These are phyloP conservation scores for Coccyzus lansbergi DNA, from an alignment of 2,797 vertebrate genomes.

Conservation along the genomic window DNA sequence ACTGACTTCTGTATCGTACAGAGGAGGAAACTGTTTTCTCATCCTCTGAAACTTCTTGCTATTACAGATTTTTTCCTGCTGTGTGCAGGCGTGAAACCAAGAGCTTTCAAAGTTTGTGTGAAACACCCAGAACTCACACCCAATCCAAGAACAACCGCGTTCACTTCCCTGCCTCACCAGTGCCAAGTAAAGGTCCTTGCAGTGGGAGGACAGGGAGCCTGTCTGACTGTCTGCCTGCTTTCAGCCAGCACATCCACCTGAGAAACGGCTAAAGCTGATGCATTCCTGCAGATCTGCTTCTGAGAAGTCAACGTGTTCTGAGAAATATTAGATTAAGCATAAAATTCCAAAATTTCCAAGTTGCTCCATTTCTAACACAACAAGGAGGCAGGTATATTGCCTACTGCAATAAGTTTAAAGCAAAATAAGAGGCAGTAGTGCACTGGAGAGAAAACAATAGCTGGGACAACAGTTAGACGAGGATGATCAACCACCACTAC, in stretches of 20 bases:
- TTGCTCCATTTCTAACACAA: not conserved
- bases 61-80: not conserved
- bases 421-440: not conserved
- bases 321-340: conserved; percentile 25
- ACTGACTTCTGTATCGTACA: not conserved
- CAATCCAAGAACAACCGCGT: not conserved
- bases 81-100: conserved; percentile 6
- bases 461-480: not conserved
- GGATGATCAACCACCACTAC: not conserved
- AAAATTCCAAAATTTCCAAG: conserved; percentile 11
- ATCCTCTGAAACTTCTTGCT: not conserved
- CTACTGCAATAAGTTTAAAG: not conserved
- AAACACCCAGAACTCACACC: not conserved
- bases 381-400: not conserved
- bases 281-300: conserved; percentile 14
- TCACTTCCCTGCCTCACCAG: not conserved
- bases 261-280: not conserved
- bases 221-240: not conserved
- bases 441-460: not conserved
- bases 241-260: not conserved
- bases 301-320: not conserved
- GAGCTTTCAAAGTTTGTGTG: not conserved
- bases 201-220: not conserved
- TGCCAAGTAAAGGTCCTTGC: not conserved
- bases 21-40: not conserved